Evolutionary conservation across 2,888 invertebrate genomes (phyloP).

Genomic region (Lumbricus terrestris): DNA sequence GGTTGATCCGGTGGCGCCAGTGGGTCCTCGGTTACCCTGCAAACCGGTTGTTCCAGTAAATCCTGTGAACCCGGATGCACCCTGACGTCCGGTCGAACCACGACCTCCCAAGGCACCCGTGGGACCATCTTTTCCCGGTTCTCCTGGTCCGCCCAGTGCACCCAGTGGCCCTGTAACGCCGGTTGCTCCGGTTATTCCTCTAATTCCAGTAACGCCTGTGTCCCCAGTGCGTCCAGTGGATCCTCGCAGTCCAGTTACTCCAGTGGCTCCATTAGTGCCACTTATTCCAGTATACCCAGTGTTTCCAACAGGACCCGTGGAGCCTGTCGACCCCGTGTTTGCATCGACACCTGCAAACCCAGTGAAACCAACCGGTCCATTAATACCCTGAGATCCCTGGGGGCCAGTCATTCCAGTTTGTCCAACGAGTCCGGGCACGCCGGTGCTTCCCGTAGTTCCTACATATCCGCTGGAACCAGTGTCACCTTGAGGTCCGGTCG

Average conservation of each 20-base stretch:
- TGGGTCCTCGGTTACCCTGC: background rate
- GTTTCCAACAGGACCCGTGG: slow-evolving; percentile 19
- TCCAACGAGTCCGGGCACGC: background rate
- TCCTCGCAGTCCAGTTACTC: slow-evolving; percentile 19
- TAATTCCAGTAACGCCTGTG: slow-evolving; percentile 17
- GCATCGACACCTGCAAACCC: slow-evolving; percentile 24
- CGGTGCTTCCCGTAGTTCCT: background rate
- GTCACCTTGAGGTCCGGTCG: background rate
- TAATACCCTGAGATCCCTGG: background rate
- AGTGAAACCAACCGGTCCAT: slow-evolving; percentile 16
- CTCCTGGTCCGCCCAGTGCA: slow-evolving; percentile 3
- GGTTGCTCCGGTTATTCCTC: slow-evolving; percentile 17
- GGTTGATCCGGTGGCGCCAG: background rate
- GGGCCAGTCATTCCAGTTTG: background rate
- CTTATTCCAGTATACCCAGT: background rate
- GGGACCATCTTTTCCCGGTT: slow-evolving; percentile 21
- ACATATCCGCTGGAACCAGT: background rate
- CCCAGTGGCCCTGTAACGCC: slow-evolving; percentile 15
- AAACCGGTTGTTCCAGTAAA: slow-evolving; percentile 20
- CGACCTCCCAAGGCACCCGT: slow-evolving; percentile 26
- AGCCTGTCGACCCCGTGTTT: slow-evolving; percentile 20
- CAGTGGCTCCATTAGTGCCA: slow-evolving; percentile 16
- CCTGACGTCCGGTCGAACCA: slow-evolving; percentile 29
- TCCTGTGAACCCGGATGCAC: slow-evolving; percentile 31
- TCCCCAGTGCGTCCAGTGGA: background rate